Evolutionary conservation across 1,140 invertebrate species (phyloP), one percentile per base, ranked within the genome.

Genomic region (Scaptomyza pallida): DNA sequence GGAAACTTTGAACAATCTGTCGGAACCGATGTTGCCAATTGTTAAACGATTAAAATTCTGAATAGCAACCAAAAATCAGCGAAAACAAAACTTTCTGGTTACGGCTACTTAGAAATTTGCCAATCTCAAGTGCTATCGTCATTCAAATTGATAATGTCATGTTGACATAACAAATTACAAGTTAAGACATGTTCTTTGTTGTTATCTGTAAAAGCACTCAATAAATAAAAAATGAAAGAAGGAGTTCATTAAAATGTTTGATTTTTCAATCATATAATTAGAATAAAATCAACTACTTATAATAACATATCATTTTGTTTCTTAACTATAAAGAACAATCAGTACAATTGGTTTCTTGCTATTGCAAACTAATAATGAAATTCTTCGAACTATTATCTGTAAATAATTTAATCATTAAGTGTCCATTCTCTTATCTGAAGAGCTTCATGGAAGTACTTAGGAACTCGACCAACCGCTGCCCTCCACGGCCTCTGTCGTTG

Each of bases 401-500:
- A 21, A 4, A 21, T 21, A 21, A 21, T 37, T 50, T 26, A 43
- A 30, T 35, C 30, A 21, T 61, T 68, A 45, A 60, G 44, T 67
- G 35, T 21, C n/a, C 23, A 43, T 21, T 17, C 5, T 6, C 10
- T 45, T 37, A 35, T 55, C 12, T 17, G 13, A 19, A 64, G 13
- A 8, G 8, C 13, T 13, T n/a, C 8, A 4, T 19, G n/a, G 15
- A 41, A n/a, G n/a, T 3, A 8, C 17, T 67, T 59, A 72, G 1
- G 13, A 4, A 9, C 37, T 54, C n/a, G 35, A 35, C 19, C 48
- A 30, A 3, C 73, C 70, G 13, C 73, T 72, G 2, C 73, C 69
- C 41, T 72, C 73, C n/a, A 33, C 50, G 8, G 68, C n/a, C 5
- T 67, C 72, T 4, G 68, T 68, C 8, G 61, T 67, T 23, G 60